Base-by-base conservation (phyloP, 1,140 invertebrate species). In the Calosoma granatense region DNA sequence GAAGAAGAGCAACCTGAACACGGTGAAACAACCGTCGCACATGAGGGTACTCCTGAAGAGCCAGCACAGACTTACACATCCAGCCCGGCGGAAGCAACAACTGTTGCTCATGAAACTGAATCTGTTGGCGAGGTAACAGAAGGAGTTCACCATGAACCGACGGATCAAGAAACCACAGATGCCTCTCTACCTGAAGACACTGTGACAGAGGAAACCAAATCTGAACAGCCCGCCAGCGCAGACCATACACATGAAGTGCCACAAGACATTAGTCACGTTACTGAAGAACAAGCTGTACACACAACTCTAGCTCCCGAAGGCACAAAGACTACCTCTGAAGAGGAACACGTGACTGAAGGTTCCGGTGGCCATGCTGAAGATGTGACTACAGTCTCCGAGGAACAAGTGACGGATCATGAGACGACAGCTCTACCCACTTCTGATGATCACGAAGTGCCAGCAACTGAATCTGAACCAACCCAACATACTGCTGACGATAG, bases 81-180 rank as follows among this genome's bases (percentile, higher is more conserved):
- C n/a, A n/a, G n/a, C n/a, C n/a, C n/a, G n/a, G n/a, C n/a, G n/a
- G n/a, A n/a, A n/a, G n/a, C n/a, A n/a, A n/a, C n/a, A n/a, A n/a
- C n/a, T n/a, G n/a, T n/a, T n/a, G n/a, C n/a, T n/a, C n/a, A n/a
- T n/a, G n/a, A n/a, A n/a, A n/a, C n/a, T n/a, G n/a, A n/a, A n/a
- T 51, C 58, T 20, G 41, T 54, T 2, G n/a, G n/a, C n/a, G 57
- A 59, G 43, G 59, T 56, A 26, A 60, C 61, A 36, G 66, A 66
- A 61, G 26, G 57, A n/a, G n/a, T n/a, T n/a, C n/a, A n/a, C n/a
- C n/a, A n/a, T n/a, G n/a, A n/a, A n/a, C n/a, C n/a, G n/a, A n/a
- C n/a, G n/a, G n/a, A n/a, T 17, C 62, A 61, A 47, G 56, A 63
- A 59, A 23, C 58, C 59, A 59, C 22, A 47, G 56, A 58, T n/a